Percentiles rank a stretch among this genome's conserved stretches.
Conservation (phyloP, 1,140 invertebrate species). For the Forficula auricularia region DNA sequence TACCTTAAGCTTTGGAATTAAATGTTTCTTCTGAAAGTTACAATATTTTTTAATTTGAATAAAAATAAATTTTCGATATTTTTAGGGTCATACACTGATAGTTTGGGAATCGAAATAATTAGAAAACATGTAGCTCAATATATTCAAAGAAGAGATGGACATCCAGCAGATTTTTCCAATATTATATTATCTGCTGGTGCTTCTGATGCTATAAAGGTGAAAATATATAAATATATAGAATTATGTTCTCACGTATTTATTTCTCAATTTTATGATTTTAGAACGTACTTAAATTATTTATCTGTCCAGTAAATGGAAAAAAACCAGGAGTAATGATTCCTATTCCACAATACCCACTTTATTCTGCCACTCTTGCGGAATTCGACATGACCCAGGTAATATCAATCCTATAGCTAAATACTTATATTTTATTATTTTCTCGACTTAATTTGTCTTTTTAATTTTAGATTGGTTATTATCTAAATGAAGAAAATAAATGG, state of each 20-base stretch:
- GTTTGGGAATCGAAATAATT: conserved; percentile 82
- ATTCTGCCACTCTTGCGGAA: conserved; percentile 47
- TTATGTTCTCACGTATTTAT: conserved; percentile 5
- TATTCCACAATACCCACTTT: conserved; percentile 56
- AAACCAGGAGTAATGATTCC: conserved; percentile 49
- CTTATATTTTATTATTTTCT: no score
- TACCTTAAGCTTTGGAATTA: no score
- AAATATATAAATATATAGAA: neutral
- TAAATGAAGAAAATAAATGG: conserved; percentile 49
- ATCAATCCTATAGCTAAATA: no score
- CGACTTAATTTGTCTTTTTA: conserved; percentile 17
- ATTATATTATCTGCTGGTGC: conserved; percentile 80
- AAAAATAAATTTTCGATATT: conserved; percentile 3
- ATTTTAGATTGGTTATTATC: conserved; percentile 37
- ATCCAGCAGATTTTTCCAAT: conserved; percentile 53
- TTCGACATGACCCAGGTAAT: conserved; percentile 32
- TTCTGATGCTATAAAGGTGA: conserved; percentile 74
- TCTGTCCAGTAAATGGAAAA: conserved; percentile 28
- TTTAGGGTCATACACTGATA: conserved; percentile 78
- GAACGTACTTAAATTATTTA: neutral
- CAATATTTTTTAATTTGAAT: neutral
- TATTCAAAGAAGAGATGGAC: conserved; percentile 68
- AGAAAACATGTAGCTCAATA: conserved; percentile 76
- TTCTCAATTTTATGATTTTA: no score
- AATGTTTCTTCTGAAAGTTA: neutral